Conservation (phyloP, 2,113 vertebrate species). For the Cichladusa arquata region DNA sequence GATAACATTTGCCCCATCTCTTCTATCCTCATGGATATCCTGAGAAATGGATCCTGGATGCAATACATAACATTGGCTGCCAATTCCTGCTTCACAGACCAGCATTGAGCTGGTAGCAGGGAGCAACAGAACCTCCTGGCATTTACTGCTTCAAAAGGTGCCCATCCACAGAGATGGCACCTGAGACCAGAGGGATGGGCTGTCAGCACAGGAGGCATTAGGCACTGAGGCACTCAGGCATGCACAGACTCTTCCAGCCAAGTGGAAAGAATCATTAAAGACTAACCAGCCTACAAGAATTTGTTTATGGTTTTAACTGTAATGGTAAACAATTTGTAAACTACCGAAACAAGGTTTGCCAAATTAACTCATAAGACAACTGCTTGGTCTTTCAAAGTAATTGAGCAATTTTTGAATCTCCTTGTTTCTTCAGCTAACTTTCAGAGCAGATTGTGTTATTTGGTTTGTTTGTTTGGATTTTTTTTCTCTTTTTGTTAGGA, state of each 20-base stretch:
- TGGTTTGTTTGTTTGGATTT: background rate
- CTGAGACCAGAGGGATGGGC: background rate
- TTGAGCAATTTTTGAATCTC: background rate
- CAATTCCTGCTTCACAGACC: slow-evolving; percentile 70
- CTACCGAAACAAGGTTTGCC: background rate
- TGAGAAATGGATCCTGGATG: slow-evolving; percentile 70
- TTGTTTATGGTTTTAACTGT: background rate
- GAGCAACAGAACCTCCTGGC: slow-evolving; percentile 66
- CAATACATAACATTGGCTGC: slow-evolving; percentile 58
- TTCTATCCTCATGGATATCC: slow-evolving; percentile 63
- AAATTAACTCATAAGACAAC: background rate
- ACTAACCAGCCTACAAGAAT: background rate
- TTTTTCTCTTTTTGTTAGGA: background rate
- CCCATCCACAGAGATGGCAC: slow-evolving; percentile 32
- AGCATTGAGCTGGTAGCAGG: background rate
- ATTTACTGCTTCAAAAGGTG: slow-evolving; percentile 62
- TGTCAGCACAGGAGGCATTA: background rate
- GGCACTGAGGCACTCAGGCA: background rate
- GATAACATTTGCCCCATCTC: slow-evolving; percentile 65
- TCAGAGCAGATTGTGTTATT: background rate
- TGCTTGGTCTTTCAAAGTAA: background rate
- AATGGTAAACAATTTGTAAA: background rate
- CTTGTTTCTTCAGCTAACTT: background rate
- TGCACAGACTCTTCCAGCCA: background rate
- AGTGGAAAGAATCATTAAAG: background rate